Percentiles rank a stretch among this genome's conserved stretches.
Evolutionary conservation across 1,140 invertebrate species (phyloP).

Genomic region (Bicyclus anynana): DNA sequence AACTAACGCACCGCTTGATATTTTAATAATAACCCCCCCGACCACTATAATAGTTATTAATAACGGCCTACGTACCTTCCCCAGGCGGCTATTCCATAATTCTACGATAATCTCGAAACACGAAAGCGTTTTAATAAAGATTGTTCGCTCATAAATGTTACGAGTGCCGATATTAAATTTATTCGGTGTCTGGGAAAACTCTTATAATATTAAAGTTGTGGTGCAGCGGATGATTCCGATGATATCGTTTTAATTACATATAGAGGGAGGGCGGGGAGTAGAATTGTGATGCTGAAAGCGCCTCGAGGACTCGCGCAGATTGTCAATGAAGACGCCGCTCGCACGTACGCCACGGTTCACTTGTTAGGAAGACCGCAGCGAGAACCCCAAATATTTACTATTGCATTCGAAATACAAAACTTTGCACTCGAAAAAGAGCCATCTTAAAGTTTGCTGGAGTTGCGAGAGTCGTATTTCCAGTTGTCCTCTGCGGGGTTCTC

Average conservation of each 20-base stretch:
- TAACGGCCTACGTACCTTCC: slow-evolving; percentile 24
- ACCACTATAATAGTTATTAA: slow-evolving; percentile 27
- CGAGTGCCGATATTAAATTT: slow-evolving; percentile 27
- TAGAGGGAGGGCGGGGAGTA: slow-evolving; percentile 17
- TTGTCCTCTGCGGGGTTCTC: slow-evolving; percentile 48
- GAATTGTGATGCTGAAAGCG: slow-evolving; percentile 49
- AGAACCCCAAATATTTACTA: slow-evolving; percentile 60
- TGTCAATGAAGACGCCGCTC: slow-evolving; percentile 43
- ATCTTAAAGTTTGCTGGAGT: slow-evolving; percentile 49
- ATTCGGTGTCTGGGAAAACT: slow-evolving; percentile 23
- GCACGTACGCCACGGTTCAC: slow-evolving; percentile 53
- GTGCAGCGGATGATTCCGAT: slow-evolving; percentile 38
- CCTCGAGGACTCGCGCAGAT: slow-evolving; percentile 36
- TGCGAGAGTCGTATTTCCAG: slow-evolving; percentile 46
- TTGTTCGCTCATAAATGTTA: slow-evolving; percentile 25
- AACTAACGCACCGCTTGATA: slow-evolving; percentile 19
- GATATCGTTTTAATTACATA: slow-evolving; percentile 62
- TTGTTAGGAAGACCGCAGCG: slow-evolving; percentile 53
- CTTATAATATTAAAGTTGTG: slow-evolving; percentile 28
- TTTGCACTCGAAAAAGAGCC: slow-evolving; percentile 55
- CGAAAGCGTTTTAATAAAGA: slow-evolving; percentile 31
- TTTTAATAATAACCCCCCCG: slow-evolving; percentile 26
- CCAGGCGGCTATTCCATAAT: slow-evolving; percentile 27
- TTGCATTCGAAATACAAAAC: slow-evolving; percentile 59
- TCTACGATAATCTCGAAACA: slow-evolving; percentile 27